Conservation (phyloP, 2,797 vertebrate genomes). For the Melanogrammus aeglefinus region DNA sequence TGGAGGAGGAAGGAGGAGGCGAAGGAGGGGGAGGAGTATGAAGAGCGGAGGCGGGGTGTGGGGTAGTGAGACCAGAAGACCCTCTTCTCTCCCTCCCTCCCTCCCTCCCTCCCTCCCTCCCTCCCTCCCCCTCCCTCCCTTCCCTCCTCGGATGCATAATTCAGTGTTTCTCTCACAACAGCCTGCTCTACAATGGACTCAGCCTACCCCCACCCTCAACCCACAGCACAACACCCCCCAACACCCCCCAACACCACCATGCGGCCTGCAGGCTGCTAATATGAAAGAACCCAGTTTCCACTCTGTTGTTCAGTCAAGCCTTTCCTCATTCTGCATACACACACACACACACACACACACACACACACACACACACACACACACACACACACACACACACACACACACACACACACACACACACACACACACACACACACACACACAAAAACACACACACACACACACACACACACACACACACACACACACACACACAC, state of each 20-base stretch:
- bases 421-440: slow-evolving; percentile 1
- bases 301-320: slow-evolving; percentile 67
- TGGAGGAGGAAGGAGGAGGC: slow-evolving; percentile 48
- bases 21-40: slow-evolving; percentile 41
- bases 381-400: slow-evolving; percentile 20
- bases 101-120: slow-evolving; percentile 51
- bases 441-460: slow-evolving; percentile 32
- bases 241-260: slow-evolving; percentile 43
- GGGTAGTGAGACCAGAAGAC: slow-evolving; percentile 62
- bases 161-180: slow-evolving; percentile 77
- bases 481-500: slow-evolving; percentile 3
- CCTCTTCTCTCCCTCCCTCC: slow-evolving; percentile 56
- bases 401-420: slow-evolving; percentile 48
- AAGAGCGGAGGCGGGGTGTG: slow-evolving; percentile 29
- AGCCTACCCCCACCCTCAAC: slow-evolving; percentile 47
- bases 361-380: slow-evolving; percentile 6
- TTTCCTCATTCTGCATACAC: slow-evolving; percentile 50
- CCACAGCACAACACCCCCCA: not conserved
- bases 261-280: slow-evolving; percentile 71
- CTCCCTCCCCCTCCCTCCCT: slow-evolving; percentile 45
- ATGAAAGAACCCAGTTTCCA: slow-evolving; percentile 64
- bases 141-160: slow-evolving; percentile 70
- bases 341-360: slow-evolving; percentile 8
- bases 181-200: slow-evolving; percentile 67
- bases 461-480: slow-evolving; percentile 58